Percentiles rank a stretch among this genome's conserved stretches.
phyloP scores from a whole-genome alignment of 1,140 invertebrate species.

The Phymorhynchus buccinoides region DNA sequence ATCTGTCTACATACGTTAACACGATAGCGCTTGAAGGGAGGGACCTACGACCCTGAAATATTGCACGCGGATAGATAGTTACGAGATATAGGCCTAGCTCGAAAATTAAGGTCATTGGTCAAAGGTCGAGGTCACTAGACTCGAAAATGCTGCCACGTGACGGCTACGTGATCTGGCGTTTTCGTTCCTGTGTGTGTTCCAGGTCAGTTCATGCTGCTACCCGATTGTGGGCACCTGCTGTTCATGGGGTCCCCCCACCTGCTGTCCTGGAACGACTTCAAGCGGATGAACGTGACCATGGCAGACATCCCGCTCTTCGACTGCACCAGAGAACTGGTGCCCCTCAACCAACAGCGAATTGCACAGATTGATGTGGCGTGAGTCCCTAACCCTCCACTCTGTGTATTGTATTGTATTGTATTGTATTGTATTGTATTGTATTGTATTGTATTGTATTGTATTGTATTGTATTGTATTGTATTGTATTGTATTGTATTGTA shows the following conservation, averaged over 20 bases:
- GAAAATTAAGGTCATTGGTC: no score
- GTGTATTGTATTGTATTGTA: background rate
- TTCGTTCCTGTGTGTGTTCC: background rate
- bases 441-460: no score
- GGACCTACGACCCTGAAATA: no score
- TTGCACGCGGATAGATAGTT: no score
- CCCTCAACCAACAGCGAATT: conserved; percentile 72
- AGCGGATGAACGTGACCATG: conserved; percentile 65
- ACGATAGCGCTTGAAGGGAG: no score
- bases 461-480: no score
- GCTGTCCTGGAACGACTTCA: conserved; percentile 66
- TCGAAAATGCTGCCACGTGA: no score
- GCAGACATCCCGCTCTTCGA: conserved; percentile 73
- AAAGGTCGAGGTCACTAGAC: no score
- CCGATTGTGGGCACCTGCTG: conserved; percentile 69
- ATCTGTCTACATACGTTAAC: no score
- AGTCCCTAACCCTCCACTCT: no score
- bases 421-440: background rate
- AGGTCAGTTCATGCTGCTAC: conserved; percentile 73
- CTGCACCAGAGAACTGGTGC: conserved; percentile 73
- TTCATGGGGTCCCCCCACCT: conserved; percentile 73
- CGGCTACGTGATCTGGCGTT: background rate
- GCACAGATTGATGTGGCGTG: conserved; percentile 60
- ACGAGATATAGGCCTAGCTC: no score
- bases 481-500: no score